Percentiles rank a stretch among this genome's conserved stretches.
These are phyloP conservation scores for Listronotus bonariensis DNA, from an alignment of 1,140 invertebrate species.

Conservation along the genomic window DNA sequence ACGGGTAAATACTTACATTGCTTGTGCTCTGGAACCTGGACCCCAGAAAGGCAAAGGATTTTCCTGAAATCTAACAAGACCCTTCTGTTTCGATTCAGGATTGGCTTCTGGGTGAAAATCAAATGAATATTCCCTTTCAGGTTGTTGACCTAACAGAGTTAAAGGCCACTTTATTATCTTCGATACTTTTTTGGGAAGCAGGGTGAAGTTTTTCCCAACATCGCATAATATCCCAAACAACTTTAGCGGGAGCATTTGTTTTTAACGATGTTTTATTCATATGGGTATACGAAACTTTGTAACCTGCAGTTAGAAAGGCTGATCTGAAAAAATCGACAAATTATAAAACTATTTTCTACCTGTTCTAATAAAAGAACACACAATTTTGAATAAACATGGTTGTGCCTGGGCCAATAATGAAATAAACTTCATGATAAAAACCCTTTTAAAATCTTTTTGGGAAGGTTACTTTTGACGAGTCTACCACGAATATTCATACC, in stretches of 20 bases:
- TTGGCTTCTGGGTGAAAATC: conserved; percentile 74
- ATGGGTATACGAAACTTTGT: conserved; percentile 91
- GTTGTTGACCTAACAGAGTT: conserved; percentile 63
- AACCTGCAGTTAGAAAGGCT: conserved; percentile 91
- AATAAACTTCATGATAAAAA: no score
- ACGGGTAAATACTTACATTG: conserved; percentile 62
- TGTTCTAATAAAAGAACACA: no score
- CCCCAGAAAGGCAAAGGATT: conserved; percentile 90
- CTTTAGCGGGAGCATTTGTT: conserved; percentile 83
- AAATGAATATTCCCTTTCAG: conserved; percentile 63
- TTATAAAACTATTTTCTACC: no score
- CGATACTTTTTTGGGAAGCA: conserved; percentile 61
- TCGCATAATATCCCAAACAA: conserved; percentile 94
- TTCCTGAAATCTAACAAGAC: conserved; percentile 79
- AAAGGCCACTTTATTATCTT: conserved; percentile 60
- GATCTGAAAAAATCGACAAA: conserved; percentile 66
- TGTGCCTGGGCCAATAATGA: no score
- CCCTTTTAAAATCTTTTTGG: no score
- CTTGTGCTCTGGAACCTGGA: conserved; percentile 75
- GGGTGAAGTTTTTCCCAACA: conserved; percentile 77
- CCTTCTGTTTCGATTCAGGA: conserved; percentile 74
- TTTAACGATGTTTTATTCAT: conserved; percentile 87
- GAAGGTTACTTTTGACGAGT: no score
- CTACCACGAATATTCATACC: no score
- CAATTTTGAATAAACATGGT: no score